Base-by-base conservation (phyloP, 2,888 invertebrate genomes). In the Lutraria lutraria region DNA sequence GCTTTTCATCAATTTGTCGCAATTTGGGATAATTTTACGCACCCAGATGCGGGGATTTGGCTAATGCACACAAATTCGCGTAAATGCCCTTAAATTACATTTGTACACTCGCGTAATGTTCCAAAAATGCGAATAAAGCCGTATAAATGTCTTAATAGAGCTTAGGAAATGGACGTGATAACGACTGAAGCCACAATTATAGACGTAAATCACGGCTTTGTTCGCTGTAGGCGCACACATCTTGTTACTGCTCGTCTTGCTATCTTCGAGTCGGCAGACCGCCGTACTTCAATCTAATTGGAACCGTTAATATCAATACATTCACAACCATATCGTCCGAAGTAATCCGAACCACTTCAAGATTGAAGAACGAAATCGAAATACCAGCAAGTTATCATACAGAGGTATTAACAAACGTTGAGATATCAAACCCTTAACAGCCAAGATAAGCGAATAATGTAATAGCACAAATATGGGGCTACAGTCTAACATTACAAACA, bases 291-390 rank as follows among this genome's bases (percentile, higher is more conserved):
- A 72, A 60, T 25, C 25, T 88, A 88, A 88, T 88, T 88, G 87
- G 87, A 88, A 88, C 63, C 43, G 76, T 83, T 84, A n/a, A 88
- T 82, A 84, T 82, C 85, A 68, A 80, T 85, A 85, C 81, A 81
- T 43, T 54, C 54, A 72, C 34, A 13, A 76, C 43, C 85, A 63
- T 88, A 88, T 88, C 88, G 34, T 82, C n/a, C 25, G 19, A 54
- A 43, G 85, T 88, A 88, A 88, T 88, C 88, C 88, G 10, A 16
- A 25, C 10, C 82, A 88, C 88, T 82, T 82, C 21, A 52, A 21
- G 34, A 68, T 43, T 25, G 56, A 76, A n/a, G 60, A 88, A 56
- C 43, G 83, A 80, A 83, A 80, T 88, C 60, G 80, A 88, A 83
- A 63, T 52, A 29, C 53, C 79, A 43, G n/a, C 60, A 43, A 79